Evolutionary conservation across 2,113 vertebrate genomes (phyloP).

Genomic region (Chunga burmeisteri): DNA sequence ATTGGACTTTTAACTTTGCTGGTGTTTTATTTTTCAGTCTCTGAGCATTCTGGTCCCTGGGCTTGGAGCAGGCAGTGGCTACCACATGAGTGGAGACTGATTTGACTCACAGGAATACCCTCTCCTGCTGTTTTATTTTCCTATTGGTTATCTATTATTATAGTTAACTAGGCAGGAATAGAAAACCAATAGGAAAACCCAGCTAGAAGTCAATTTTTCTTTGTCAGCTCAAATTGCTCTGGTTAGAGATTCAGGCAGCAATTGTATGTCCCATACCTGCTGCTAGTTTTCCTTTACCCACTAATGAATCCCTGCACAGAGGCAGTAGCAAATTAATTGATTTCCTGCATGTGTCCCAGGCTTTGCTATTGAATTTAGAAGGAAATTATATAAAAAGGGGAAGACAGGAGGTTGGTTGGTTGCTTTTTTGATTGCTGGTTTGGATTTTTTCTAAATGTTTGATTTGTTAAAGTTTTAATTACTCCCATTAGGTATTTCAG

Average conservation of each 20-base stretch:
- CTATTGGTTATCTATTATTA: conserved; percentile 37
- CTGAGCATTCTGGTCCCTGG: neutral
- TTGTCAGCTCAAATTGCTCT: conserved; percentile 49
- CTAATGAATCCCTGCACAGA: conserved; percentile 35
- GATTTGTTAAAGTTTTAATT: neutral
- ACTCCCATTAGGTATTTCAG: neutral
- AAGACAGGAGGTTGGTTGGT: neutral
- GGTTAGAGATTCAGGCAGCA: conserved; percentile 4
- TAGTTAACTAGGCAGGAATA: conserved; percentile 82
- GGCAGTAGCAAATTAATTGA: conserved; percentile 33
- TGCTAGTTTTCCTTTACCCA: conserved; percentile 35
- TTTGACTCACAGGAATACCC: conserved; percentile 64
- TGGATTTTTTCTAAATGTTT: neutral
- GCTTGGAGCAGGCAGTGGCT: neutral
- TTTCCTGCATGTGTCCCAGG: neutral
- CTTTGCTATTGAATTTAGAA: conserved; percentile 3
- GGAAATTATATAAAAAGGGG: neutral
- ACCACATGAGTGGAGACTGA: conserved; percentile 55
- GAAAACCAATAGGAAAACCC: conserved; percentile 56
- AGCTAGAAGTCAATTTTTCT: conserved; percentile 70
- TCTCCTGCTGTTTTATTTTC: conserved; percentile 62
- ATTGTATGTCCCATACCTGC: conserved; percentile 9
- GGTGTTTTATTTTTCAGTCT: neutral
- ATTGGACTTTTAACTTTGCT: neutral
- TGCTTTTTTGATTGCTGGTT: neutral